These are phyloP conservation scores for Ceratina calcarata DNA, from an alignment of 1,140 invertebrate genomes.

Conservation along the genomic window DNA sequence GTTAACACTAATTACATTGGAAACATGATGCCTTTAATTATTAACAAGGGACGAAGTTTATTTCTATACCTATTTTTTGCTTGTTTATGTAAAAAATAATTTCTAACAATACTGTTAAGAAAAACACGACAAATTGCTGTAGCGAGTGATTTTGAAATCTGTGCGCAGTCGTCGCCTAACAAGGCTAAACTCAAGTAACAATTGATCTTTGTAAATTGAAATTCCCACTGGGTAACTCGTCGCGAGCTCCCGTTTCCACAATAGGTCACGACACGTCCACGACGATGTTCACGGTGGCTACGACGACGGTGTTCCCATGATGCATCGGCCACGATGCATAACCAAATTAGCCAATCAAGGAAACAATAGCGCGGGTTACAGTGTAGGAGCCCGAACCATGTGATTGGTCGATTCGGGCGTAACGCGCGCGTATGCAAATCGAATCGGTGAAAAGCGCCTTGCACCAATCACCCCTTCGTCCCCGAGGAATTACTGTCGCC, in stretches of 20 bases:
- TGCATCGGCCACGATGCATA: constrained; percentile 34
- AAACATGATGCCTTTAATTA: too few species aligned
- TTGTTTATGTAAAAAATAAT: background rate
- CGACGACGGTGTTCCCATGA: constrained; percentile 20
- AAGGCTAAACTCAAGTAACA: background rate
- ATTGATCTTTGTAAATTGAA: constrained; percentile 20
- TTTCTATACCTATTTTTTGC: background rate
- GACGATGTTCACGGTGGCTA: too few species aligned
- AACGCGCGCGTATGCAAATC: constrained; percentile 41
- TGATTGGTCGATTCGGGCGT: constrained; percentile 41
- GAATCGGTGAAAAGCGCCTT: constrained; percentile 5
- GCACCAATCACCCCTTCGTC: constrained; percentile 37
- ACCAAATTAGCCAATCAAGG: constrained; percentile 69
- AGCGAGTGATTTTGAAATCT: background rate
- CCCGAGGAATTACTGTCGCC: constrained; percentile 33
- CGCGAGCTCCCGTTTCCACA: background rate
- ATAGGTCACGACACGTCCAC: background rate
- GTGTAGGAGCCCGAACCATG: background rate
- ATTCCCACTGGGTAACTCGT: background rate
- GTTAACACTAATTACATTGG: background rate
- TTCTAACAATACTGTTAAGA: background rate
- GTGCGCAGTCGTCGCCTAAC: background rate
- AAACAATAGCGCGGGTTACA: constrained; percentile 44
- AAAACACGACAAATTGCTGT: background rate
- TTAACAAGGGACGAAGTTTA: background rate